Percentiles rank a stretch among this genome's conserved stretches.
Evolutionary conservation across 2,113 vertebrate species (phyloP).

Genomic region (Corythaeola cristata): DNA sequence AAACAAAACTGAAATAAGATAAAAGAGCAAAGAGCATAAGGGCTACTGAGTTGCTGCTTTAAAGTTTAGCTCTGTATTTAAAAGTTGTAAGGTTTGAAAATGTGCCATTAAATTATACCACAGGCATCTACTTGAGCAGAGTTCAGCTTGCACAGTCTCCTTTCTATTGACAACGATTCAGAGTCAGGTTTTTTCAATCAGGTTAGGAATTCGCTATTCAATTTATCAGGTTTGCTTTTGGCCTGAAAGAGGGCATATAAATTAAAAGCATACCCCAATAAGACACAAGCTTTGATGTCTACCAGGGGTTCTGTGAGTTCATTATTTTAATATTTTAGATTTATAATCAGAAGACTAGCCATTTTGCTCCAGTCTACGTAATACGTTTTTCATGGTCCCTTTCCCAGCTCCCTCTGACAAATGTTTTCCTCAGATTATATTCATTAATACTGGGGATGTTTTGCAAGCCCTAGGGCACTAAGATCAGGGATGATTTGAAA

Average conservation of each 20-base stretch:
- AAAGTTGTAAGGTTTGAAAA: conserved; percentile 56
- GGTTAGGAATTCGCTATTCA: conserved; percentile 43
- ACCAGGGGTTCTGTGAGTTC: conserved; percentile 46
- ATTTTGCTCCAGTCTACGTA: conserved; percentile 29
- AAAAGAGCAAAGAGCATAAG: conserved; percentile 19
- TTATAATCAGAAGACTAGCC: conserved; percentile 54
- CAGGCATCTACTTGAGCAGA: conserved; percentile 1
- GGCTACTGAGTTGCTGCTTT: conserved; percentile 29
- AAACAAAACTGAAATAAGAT: conserved; percentile 42
- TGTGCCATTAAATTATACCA: conserved; percentile 29
- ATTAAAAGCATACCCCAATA: conserved; percentile 66
- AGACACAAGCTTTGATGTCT: conserved; percentile 64
- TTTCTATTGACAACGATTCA: conserved; percentile 5
- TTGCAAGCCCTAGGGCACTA: conserved; percentile 24
- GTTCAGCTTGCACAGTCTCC: background rate
- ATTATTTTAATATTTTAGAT: conserved; percentile 65
- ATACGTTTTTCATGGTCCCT: conserved; percentile 43
- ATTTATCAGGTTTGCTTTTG: conserved; percentile 63
- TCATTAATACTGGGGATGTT: conserved; percentile 47
- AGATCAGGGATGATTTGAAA: conserved; percentile 59
- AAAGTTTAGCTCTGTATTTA: conserved; percentile 37
- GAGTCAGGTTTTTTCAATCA: conserved; percentile 61
- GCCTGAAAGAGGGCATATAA: conserved; percentile 19
- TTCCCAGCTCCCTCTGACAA: conserved; percentile 53
- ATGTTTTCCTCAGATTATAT: conserved; percentile 40